Evolutionary conservation across 2,888 invertebrate genomes (phyloP).

Genomic region (Torymus auratus): DNA sequence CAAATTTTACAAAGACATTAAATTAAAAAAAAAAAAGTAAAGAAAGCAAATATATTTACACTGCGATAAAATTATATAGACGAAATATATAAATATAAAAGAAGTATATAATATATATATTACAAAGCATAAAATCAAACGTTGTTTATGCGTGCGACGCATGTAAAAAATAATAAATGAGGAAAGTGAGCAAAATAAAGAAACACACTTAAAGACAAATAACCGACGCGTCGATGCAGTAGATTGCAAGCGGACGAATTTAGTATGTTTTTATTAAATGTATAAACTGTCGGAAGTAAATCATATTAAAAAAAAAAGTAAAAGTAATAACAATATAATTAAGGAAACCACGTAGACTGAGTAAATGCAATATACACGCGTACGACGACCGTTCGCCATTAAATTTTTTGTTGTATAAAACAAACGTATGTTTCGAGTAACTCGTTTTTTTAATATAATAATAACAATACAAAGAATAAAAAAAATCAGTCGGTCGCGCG

Average conservation of each 20-base stretch:
- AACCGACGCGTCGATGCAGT: constrained; percentile 47
- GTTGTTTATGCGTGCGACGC: constrained; percentile 60
- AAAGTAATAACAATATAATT: constrained; percentile 65
- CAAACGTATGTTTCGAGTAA: constrained; percentile 42
- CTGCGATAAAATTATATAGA: constrained; percentile 52
- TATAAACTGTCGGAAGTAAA: constrained; percentile 55
- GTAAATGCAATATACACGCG: constrained; percentile 74
- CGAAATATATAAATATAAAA: constrained; percentile 56
- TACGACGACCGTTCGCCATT: constrained; percentile 72
- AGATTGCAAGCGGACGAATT: constrained; percentile 43
- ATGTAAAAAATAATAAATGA: constrained; percentile 15
- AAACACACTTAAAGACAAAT: constrained; percentile 50
- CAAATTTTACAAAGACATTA: constrained; percentile 40
- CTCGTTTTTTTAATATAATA: constrained; percentile 45
- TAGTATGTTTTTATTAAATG: constrained; percentile 47
- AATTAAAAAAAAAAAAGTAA: constrained; percentile 15
- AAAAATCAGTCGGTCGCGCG: constrained; percentile 44
- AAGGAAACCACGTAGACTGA: constrained; percentile 76
- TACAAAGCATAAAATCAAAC: constrained; percentile 67
- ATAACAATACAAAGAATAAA: constrained; percentile 40
- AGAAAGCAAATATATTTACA: constrained; percentile 61
- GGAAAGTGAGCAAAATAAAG: constrained; percentile 14
- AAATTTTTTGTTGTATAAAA: constrained; percentile 62
- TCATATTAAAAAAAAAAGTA: constrained; percentile 57
- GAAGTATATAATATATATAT: constrained; percentile 52